Evolutionary conservation across 2,888 invertebrate species (phyloP), one percentile per base, ranked within the genome.

Genomic region (Lamellibrachia satsuma): DNA sequence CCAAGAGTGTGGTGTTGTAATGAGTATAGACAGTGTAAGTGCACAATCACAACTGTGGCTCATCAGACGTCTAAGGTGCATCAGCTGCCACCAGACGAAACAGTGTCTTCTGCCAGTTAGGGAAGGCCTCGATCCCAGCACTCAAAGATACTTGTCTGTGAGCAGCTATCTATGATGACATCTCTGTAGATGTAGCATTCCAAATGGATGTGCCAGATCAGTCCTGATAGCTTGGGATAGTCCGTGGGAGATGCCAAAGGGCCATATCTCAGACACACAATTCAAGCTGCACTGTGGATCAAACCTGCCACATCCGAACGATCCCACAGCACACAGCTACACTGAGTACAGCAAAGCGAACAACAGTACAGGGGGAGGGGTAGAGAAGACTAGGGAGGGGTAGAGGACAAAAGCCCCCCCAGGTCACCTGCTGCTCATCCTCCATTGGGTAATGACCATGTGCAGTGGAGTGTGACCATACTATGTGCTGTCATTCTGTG

Each of bases 351-450:
- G 75, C 0, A 0, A 39, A 39, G 39, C 0, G 39, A 39, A 39
- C 39, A 39, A 39, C 39, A 39, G 39, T 39, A 39, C 39, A 39
- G 39, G 75, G 75, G 60, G 75, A 22, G 75, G 75, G 75, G 75
- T 75, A n/a, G 3, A 75, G 75, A 75, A 75, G 39, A 39, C 39
- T 39, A 22, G 75, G 60, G 75, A 22, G 75, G 75, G 75, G 75
- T 75, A n/a, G 3, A 75, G 75, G n/a, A 75, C 75, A 75, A 75
- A 75, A 75, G 75, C 75, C 75, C 75, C 75, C 75, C 75, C 75
- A 6, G 75, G 75, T 75, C 75, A 75, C 75, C 75, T 3, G 22
- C 22, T 75, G 75, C 75, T 75, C 75, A 75, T 75, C 75, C 75
- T 75, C 75, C 75, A 75, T 75, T 75, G 75, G 75, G 75, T 75